phyloP scores from a whole-genome alignment of 1,140 invertebrate species.

The Lethocerus indicus region DNA sequence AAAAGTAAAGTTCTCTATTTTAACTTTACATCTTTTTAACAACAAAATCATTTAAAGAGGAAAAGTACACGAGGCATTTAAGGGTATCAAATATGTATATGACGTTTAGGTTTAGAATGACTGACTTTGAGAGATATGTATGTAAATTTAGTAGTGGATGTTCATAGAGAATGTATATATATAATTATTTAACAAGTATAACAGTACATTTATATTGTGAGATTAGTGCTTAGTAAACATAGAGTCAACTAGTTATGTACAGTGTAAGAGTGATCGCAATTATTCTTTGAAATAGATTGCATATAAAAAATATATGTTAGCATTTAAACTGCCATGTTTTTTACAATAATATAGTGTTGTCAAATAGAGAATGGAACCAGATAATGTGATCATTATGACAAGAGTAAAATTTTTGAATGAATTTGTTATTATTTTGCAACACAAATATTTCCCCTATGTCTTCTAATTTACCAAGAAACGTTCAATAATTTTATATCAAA shows the following conservation, averaged over 20 bases:
- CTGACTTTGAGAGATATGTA: no score
- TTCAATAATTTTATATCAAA: no score
- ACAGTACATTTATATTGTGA: slow-evolving; percentile 12
- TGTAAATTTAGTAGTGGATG: no score
- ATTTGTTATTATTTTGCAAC: slow-evolving; percentile 1
- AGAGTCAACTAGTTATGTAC: slow-evolving; percentile 12
- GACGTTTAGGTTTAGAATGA: no score
- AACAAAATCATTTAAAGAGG: no score
- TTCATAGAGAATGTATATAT: slow-evolving; percentile 12
- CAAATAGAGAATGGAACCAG: slow-evolving; percentile 6
- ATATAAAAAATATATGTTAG: slow-evolving; percentile 14
- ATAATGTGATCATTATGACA: slow-evolving; percentile 9
- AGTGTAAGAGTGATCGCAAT: slow-evolving; percentile 10
- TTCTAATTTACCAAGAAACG: no score
- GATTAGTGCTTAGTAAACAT: slow-evolving; percentile 10
- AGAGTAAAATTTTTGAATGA: slow-evolving; percentile 12
- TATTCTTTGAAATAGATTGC: slow-evolving; percentile 9
- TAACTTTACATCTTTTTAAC: no score
- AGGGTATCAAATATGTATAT: no score
- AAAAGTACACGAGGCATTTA: no score
- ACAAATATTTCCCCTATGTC: not conserved
- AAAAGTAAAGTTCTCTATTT: no score
- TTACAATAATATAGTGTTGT: slow-evolving; percentile 5
- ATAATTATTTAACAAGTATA: slow-evolving; percentile 11
- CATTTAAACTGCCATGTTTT: slow-evolving; percentile 7